Percentiles rank a stretch among this genome's conserved stretches.
These are phyloP conservation scores for Phytoseiulus persimilis DNA, from an alignment of 2,888 invertebrate species.

Conservation along the genomic window DNA sequence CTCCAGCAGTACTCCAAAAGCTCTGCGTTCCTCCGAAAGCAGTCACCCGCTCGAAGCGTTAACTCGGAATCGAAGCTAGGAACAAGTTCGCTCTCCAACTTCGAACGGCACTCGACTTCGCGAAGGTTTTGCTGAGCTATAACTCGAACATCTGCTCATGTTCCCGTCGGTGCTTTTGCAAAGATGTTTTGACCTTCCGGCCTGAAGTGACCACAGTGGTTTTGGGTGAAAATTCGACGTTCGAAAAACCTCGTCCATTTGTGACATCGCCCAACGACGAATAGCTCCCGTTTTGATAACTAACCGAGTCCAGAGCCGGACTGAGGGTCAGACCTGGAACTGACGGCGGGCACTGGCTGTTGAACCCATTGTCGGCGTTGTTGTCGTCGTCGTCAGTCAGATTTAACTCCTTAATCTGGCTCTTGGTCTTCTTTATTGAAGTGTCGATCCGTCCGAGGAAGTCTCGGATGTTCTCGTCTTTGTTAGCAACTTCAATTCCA, in stretches of 20 bases:
- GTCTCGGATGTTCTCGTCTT: conserved; percentile 49
- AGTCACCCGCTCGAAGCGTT: not conserved
- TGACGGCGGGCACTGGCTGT: conserved; percentile 40
- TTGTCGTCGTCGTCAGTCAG: conserved; percentile 26
- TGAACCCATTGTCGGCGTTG: conserved; percentile 39
- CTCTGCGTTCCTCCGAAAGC: not conserved
- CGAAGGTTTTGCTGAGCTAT: conserved; percentile 56
- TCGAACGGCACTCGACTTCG: not conserved
- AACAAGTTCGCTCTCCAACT: not conserved
- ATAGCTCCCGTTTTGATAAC: conserved; percentile 42
- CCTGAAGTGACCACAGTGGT: conserved; percentile 64
- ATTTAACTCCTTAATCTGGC: conserved; percentile 45
- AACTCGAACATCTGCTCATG: conserved; percentile 85
- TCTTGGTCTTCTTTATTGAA: conserved; percentile 50
- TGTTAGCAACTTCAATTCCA: conserved; percentile 42
- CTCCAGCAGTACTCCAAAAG: not conserved
- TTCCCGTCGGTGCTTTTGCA: conserved; percentile 70
- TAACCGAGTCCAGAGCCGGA: conserved; percentile 43
- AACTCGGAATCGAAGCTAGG: not conserved
- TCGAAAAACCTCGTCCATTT: conserved; percentile 28
- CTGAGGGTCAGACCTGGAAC: conserved; percentile 40
- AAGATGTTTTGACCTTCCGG: conserved; percentile 66
- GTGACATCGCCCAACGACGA: conserved; percentile 42
- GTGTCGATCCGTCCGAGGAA: conserved; percentile 52
- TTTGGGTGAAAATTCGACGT: conserved; percentile 44